phyloP scores from a whole-genome alignment of 2,797 vertebrate species.

The Parotocinclus haroldoi region DNA sequence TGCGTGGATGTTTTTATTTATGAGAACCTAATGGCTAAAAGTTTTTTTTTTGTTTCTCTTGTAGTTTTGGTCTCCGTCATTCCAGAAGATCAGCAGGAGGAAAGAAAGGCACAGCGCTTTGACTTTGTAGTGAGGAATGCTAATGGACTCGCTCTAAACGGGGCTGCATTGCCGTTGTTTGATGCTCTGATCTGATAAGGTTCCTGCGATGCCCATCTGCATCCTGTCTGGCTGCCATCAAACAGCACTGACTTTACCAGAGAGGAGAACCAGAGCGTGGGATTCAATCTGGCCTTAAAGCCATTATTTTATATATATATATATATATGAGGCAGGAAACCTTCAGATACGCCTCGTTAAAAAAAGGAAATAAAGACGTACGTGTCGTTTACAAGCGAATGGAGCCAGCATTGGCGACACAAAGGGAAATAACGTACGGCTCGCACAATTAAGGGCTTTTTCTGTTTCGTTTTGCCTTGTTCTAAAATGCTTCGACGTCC shows the following conservation, averaged over 20 bases:
- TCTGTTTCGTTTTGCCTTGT: too few species aligned
- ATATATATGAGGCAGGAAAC: neutral
- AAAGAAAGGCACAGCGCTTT: slow-evolving; percentile 14
- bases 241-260: too few species aligned
- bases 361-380: neutral
- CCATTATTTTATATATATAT: neutral
- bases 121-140: slow-evolving; percentile 16
- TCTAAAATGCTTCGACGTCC: too few species aligned
- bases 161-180: slow-evolving; percentile 7
- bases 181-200: slow-evolving; percentile 28
- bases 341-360: neutral
- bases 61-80: slow-evolving; percentile 48
- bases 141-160: slow-evolving; percentile 27
- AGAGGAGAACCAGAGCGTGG: neutral
- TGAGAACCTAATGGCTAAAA: slow-evolving; percentile 58
- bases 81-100: slow-evolving; percentile 60
- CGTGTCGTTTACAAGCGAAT: neutral
- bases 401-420: neutral
- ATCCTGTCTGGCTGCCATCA: slow-evolving; percentile 7
- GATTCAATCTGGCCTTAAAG: neutral
- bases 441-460: too few species aligned
- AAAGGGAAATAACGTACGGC: too few species aligned
- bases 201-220: slow-evolving; percentile 29
- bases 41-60: slow-evolving; percentile 58
- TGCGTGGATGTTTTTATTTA: slow-evolving; percentile 29